Conservation (phyloP, 92 coral and sea anemone genomes). For the Montipora capitata region DNA sequence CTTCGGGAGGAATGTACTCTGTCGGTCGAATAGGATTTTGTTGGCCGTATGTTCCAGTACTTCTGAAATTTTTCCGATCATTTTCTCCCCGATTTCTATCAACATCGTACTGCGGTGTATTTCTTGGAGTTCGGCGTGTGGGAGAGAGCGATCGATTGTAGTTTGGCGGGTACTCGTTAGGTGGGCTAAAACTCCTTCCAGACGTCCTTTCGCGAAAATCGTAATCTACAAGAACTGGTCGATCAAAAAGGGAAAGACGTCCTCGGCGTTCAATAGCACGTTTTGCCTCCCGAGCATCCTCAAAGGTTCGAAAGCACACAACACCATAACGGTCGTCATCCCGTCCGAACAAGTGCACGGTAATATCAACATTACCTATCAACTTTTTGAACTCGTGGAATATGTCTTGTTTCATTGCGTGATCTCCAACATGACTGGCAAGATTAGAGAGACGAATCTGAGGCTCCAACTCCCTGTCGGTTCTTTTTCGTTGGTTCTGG, state of each 20-base stretch:
- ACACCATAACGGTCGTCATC: slow-evolving; percentile 99
- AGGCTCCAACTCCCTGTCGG: slow-evolving; percentile 92
- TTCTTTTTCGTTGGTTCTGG: slow-evolving; percentile 88
- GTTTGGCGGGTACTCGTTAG: slow-evolving; percentile 84
- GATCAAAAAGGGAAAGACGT: slow-evolving; percentile 90
- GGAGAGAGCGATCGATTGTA: slow-evolving; percentile 87
- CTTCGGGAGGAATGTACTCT: slow-evolving; percentile 89
- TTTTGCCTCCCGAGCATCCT: slow-evolving; percentile 96
- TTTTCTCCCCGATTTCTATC: slow-evolving; percentile 91
- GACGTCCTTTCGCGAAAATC: slow-evolving; percentile 87
- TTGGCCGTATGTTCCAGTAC: slow-evolving; percentile 77
- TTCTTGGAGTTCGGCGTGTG: slow-evolving; percentile 82
- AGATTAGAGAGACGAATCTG: slow-evolving; percentile 95
- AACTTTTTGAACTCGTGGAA: slow-evolving; percentile 99
- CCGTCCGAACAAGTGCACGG: slow-evolving; percentile 95
- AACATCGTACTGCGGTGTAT: slow-evolving; percentile 78
- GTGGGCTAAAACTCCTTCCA: slow-evolving; percentile 92
- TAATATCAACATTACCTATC: slow-evolving; percentile 83
- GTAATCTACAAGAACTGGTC: slow-evolving; percentile 90
- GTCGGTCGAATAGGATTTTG: slow-evolving; percentile 62
- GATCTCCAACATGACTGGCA: slow-evolving; percentile 91
- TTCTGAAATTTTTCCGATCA: slow-evolving; percentile 75
- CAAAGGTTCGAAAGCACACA: slow-evolving; percentile 96
- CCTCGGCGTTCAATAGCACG: slow-evolving; percentile 96
- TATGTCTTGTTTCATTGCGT: slow-evolving; percentile 91